phyloP scores from a whole-genome alignment of 2,888 invertebrate genomes.

The Netelia melanura region DNA sequence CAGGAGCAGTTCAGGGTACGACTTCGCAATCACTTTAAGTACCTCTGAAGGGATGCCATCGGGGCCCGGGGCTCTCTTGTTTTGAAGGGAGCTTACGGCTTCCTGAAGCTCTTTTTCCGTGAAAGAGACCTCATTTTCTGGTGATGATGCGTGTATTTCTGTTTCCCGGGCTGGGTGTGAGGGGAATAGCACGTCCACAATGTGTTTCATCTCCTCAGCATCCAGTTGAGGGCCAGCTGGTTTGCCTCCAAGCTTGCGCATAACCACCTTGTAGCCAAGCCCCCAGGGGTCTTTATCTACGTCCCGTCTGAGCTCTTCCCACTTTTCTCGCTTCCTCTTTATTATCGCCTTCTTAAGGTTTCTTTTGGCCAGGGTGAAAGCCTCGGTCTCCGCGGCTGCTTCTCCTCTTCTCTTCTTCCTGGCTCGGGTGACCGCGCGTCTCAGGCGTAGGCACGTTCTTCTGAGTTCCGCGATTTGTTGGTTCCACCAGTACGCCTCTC shows the following conservation, averaged over 20 bases:
- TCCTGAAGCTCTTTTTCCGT: conserved; percentile 21
- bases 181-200: conserved; percentile 56
- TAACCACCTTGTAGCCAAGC: conserved; percentile 39
- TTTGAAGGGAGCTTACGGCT: conserved; percentile 5
- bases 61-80: conserved; percentile 53
- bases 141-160: background rate
- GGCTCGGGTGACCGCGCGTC: too few species aligned
- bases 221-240: background rate
- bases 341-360: too few species aligned
- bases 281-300: conserved; percentile 42
- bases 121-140: conserved; percentile 7
- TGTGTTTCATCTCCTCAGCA: conserved; percentile 1
- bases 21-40: conserved; percentile 20
- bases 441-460: too few species aligned
- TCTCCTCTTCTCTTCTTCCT: too few species aligned
- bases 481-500: too few species aligned
- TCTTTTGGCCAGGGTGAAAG: too few species aligned
- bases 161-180: conserved; percentile 27
- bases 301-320: background rate
- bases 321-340: too few species aligned
- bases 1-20: conserved; percentile 31
- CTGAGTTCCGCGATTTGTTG: too few species aligned
- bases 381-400: too few species aligned
- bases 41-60: conserved; percentile 43
- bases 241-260: conserved; percentile 25